A percentile compares a stretch with the other conserved stretches of the same genome.
These are phyloP conservation scores for Drosophila subpulchrella DNA, from an alignment of 1,140 invertebrate species.

Conservation along the genomic window DNA sequence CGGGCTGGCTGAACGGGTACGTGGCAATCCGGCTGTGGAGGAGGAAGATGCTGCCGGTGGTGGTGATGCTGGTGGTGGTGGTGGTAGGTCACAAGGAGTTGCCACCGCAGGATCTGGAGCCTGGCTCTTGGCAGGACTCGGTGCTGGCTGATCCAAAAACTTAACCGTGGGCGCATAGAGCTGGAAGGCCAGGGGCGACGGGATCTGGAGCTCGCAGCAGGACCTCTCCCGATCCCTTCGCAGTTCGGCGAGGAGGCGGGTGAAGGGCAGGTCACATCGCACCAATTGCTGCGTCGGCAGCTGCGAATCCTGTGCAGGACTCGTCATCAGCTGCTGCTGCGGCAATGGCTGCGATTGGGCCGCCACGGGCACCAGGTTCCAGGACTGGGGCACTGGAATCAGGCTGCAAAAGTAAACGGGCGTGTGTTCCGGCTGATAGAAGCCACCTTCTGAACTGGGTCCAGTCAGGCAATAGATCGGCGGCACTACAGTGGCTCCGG, in stretches of 20 bases:
- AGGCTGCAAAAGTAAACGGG: constrained; percentile 9
- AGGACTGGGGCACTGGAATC: constrained; percentile 16
- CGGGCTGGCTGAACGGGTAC: constrained; percentile 4
- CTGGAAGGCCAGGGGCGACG: constrained; percentile 29
- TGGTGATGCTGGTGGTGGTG: not conserved
- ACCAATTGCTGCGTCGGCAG: constrained; percentile 25
- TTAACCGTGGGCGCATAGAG: constrained; percentile 21
- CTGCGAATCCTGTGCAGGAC: constrained; percentile 14
- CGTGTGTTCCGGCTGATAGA: constrained; percentile 6
- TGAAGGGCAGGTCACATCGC: constrained; percentile 40
- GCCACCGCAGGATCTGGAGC: not conserved
- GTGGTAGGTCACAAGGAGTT: not conserved
- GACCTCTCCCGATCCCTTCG: constrained; percentile 17
- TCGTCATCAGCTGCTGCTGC: constrained; percentile 20
- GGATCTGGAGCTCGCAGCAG: constrained; percentile 8
- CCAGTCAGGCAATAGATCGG: constrained; percentile 11
- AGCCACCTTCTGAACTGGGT: not conserved
- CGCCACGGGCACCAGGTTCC: constrained; percentile 26
- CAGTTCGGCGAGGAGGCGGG: constrained; percentile 24
- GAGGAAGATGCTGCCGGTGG: not conserved
- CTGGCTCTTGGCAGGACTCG: not conserved
- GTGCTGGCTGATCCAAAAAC: not conserved
- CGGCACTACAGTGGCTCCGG: not conserved
- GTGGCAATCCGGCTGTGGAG: not conserved
- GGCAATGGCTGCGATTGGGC: constrained; percentile 8